phyloP scores from a whole-genome alignment of 1,140 invertebrate species.

The Neodiprion fabricii region DNA sequence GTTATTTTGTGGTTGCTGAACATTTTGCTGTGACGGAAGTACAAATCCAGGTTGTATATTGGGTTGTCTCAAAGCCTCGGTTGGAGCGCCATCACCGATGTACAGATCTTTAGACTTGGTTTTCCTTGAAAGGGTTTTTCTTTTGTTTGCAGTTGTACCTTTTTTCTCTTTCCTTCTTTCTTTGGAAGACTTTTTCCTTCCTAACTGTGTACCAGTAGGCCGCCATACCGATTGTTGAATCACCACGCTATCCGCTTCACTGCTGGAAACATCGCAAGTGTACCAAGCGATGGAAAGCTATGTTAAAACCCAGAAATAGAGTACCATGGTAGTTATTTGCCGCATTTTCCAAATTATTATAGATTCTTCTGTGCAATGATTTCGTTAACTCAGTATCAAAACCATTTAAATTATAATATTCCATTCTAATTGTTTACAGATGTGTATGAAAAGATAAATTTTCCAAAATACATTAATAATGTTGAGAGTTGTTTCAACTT shows the following conservation, averaged over 20 bases:
- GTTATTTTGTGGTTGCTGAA: conserved; percentile 27
- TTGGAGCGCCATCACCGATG: conserved; percentile 20
- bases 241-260: conserved; percentile 45
- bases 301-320: conserved; percentile 13
- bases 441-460: too few species aligned
- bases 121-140: conserved; percentile 35
- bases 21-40: conserved; percentile 36
- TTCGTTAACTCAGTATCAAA: too few species aligned
- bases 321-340: conserved; percentile 3
- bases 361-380: not conserved
- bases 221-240: conserved; percentile 59
- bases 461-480: too few species aligned
- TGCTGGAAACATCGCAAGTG: conserved; percentile 28
- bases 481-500: too few species aligned
- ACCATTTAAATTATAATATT: too few species aligned
- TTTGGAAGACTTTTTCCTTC: conserved; percentile 49
- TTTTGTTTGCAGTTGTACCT: conserved; percentile 27
- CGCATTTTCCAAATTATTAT: not conserved
- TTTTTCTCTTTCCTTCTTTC: conserved; percentile 32
- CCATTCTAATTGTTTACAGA: too few species aligned
- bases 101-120: conserved; percentile 33
- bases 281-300: conserved; percentile 17
- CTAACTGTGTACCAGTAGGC: conserved; percentile 56
- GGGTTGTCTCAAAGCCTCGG: conserved; percentile 23
- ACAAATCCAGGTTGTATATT: conserved; percentile 27